These are phyloP conservation scores for Cacoxenus indagator DNA, from an alignment of 2,888 invertebrate species.

Conservation along the genomic window DNA sequence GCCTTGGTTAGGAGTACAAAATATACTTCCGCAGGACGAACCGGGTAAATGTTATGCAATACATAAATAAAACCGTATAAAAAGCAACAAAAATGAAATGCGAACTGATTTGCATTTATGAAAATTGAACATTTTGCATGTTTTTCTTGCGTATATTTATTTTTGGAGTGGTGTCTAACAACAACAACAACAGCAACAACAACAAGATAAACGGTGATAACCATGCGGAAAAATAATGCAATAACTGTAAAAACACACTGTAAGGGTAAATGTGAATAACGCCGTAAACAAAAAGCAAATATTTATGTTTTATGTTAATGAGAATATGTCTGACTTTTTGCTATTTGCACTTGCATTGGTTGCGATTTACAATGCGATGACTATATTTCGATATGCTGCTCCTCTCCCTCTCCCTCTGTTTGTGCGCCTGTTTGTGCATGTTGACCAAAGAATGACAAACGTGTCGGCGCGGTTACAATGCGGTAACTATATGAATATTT, in stretches of 20 bases:
- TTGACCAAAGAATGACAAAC: constrained; percentile 39
- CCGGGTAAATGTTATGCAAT: not conserved
- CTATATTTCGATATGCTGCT: not conserved
- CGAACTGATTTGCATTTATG: constrained; percentile 66
- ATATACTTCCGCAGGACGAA: not conserved
- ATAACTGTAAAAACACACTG: constrained; percentile 54
- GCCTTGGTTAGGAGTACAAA: not conserved
- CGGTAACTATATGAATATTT: constrained; percentile 24
- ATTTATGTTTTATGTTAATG: constrained; percentile 69
- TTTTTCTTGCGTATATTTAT: constrained; percentile 29
- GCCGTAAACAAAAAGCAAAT: constrained; percentile 53
- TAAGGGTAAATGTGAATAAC: constrained; percentile 12
- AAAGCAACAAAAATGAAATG: constrained; percentile 14
- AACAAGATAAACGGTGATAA: constrained; percentile 6
- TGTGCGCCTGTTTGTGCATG: constrained; percentile 19
- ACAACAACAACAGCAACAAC: constrained; percentile 30
- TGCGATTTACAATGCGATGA: constrained; percentile 22
- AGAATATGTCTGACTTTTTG: constrained; percentile 67
- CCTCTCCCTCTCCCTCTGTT: not conserved
- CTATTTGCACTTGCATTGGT: constrained; percentile 63
- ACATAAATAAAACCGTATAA: constrained; percentile 1
- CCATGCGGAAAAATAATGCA: constrained; percentile 33
- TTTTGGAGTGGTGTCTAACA: constrained; percentile 23
- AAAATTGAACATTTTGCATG: constrained; percentile 55
- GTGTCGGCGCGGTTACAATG: constrained; percentile 32